Evolutionary conservation across 2,113 vertebrate genomes (phyloP).

Genomic region (Dipodomys spectabilis): DNA sequence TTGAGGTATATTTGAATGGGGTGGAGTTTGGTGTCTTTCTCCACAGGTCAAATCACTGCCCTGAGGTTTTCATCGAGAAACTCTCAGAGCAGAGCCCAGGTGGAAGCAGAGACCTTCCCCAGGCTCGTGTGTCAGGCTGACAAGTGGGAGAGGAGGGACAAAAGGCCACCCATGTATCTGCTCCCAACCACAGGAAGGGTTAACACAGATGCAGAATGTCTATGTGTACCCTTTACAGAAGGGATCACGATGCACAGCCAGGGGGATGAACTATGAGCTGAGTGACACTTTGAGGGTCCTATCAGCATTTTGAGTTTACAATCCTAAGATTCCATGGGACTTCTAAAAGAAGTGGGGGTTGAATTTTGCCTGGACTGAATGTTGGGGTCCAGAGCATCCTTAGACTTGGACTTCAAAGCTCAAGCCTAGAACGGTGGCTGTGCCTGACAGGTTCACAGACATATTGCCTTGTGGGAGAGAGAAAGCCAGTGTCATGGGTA

Average conservation of each 20-base stretch:
- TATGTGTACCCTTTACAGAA: not conserved
- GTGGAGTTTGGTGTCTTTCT: not conserved
- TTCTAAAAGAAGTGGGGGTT: not conserved
- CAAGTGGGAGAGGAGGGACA: not conserved
- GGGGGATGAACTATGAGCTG: not conserved
- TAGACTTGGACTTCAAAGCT: not conserved
- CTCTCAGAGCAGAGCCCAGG: not conserved
- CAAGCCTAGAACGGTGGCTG: not conserved
- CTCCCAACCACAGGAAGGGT: not conserved
- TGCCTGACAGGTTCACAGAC: no score
- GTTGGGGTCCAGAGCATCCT: not conserved
- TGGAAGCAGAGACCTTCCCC: not conserved
- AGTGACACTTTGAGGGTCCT: not conserved
- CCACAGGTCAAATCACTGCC: not conserved
- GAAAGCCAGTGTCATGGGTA: not conserved
- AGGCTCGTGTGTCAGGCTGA: not conserved
- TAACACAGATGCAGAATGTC: not conserved
- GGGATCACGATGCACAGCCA: not conserved
- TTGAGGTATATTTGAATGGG: not conserved
- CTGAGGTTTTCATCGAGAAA: not conserved
- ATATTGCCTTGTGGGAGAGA: not conserved
- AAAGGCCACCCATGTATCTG: accelerated
- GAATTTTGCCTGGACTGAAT: not conserved
- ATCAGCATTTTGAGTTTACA: not conserved
- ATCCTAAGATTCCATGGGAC: not conserved